These are phyloP conservation scores for Schrankia costaestrigalis DNA, from an alignment of 2,888 invertebrate genomes.

Conservation along the genomic window DNA sequence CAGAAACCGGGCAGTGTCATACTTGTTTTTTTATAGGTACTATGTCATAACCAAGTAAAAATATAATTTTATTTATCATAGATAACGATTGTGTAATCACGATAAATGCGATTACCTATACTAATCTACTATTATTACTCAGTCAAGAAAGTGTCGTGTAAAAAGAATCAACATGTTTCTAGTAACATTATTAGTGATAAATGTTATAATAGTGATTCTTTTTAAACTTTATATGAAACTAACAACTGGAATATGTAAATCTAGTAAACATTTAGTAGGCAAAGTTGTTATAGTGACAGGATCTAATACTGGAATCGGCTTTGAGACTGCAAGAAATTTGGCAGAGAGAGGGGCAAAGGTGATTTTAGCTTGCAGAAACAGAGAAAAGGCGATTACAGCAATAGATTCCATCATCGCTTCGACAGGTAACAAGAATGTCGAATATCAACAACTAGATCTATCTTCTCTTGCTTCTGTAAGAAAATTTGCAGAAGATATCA, in stretches of 20 bases:
- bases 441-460: conserved; percentile 77
- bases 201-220: too few species aligned
- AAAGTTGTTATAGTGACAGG: conserved; percentile 89
- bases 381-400: conserved; percentile 84
- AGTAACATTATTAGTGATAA: too few species aligned
- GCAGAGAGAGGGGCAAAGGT: conserved; percentile 85
- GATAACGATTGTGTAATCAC: too few species aligned
- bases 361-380: conserved; percentile 88
- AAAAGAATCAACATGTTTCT: too few species aligned
- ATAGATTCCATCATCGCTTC: conserved; percentile 84
- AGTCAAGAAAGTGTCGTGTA: too few species aligned
- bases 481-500: conserved; percentile 82
- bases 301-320: conserved; percentile 90
- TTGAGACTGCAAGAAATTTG: conserved; percentile 85
- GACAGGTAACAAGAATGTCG: conserved; percentile 85
- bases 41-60: too few species aligned
- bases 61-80: too few species aligned
- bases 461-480: conserved; percentile 74
- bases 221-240: too few species aligned
- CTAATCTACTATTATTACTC: too few species aligned
- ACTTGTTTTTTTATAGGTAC: too few species aligned
- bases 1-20: too few species aligned
- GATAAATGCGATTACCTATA: too few species aligned
- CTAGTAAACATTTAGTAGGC: conserved; percentile 53
- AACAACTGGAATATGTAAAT: conserved; percentile 44